Percentiles rank a stretch among this genome's conserved stretches.
Conservation (phyloP, 2,113 vertebrate species). For the Serinus canaria region DNA sequence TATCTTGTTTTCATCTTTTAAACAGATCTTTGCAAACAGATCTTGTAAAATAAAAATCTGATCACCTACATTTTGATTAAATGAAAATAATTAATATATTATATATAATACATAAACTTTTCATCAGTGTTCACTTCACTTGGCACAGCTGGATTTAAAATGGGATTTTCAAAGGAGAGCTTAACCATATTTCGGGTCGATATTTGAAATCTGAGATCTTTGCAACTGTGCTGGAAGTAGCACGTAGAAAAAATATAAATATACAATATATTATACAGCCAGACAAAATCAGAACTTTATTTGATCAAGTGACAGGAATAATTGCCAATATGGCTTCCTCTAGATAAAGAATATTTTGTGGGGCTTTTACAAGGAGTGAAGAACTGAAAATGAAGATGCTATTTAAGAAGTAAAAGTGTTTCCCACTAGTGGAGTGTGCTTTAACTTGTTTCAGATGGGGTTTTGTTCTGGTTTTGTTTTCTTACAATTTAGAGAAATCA, state of each 20-base stretch:
- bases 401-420: not conserved
- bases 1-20: not conserved
- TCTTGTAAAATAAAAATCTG: not conserved
- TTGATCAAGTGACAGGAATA: constrained; percentile 38
- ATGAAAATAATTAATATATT: not conserved
- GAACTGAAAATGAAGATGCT: constrained; percentile 24
- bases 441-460: not conserved
- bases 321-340: constrained; percentile 48
- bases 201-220: constrained; percentile 4
- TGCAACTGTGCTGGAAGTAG: not conserved
- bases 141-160: not conserved
- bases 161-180: not conserved
- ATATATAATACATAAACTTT: not conserved
- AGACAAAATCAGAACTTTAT: constrained; percentile 16
- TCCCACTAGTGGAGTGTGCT: not conserved
- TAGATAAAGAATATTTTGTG: not conserved
- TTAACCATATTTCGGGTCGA: not conserved
- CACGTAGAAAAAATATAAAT: not conserved
- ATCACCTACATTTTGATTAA: not conserved
- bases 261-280: not conserved
- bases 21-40: not conserved
- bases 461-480: not conserved
- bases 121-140: not conserved
- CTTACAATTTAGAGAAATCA: constrained; percentile 25
- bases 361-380: not conserved